Base-by-base conservation (phyloP, 2,797 vertebrate genomes). In the Melanotaenia boesemani region DNA sequence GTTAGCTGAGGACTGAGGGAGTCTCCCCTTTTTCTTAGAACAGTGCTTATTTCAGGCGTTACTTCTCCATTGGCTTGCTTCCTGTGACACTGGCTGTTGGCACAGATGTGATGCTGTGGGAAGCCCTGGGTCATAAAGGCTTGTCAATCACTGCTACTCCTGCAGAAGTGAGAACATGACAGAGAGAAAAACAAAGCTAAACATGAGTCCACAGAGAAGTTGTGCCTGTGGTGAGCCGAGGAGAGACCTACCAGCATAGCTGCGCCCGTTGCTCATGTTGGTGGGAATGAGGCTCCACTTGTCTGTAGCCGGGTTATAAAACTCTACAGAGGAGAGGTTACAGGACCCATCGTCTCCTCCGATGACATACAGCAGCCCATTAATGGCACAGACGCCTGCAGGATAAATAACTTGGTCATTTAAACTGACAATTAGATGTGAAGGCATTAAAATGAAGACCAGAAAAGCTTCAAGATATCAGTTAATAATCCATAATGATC, bases 291-390 rank as follows among this genome's bases (percentile, higher is more conserved):
- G 94, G 0, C 96, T 98, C 97, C 97, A 99, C 73, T 96, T 98
- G 94, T 99, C 97, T 0, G 94, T 93, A 78, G 95, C 91, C 0
- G 97, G 96, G 88, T 97, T 97, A 86, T 99, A 99, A 87, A 95
- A 98, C 80, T 99, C 97, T 39, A 99, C 97, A 0, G 97, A 99
- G 46, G 97, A 96, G 81, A 99, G 87, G 80, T 99, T 99, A 81
- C 97, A 99, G 28, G 97, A 99, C 0, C 97, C 97, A 7, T 99
- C 97, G 5, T 99, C 97, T n/a, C 97, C 97, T 22, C 97, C 97
- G 0, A 99, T 96, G 85, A 99, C 97, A 0, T 98, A 99, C 72
- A 99, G 95, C 76, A 98, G 94, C 18, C 97, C 97, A 0, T 96
- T 98, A 57, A 99, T 97, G 0, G 97, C 96, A 83, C 97, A 98